Percentiles rank a stretch among this genome's conserved stretches.
Conservation (phyloP, 2,888 invertebrate species). For the Lycia hirtaria region DNA sequence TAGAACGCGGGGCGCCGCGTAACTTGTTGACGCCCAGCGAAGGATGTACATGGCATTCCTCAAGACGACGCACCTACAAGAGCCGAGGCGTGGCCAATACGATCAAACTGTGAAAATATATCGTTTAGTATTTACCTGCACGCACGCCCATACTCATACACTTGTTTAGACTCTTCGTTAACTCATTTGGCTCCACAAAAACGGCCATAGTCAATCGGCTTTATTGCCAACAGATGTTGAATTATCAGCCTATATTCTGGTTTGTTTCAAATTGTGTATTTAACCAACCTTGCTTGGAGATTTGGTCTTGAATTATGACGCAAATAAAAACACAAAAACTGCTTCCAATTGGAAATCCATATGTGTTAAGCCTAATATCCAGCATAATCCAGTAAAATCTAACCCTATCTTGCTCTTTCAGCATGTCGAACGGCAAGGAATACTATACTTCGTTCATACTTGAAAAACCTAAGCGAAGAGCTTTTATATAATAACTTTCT, state of each 20-base stretch:
- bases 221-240: constrained; percentile 41
- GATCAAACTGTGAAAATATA: constrained; percentile 78
- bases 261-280: constrained; percentile 20
- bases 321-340: too few species aligned
- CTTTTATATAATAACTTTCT: too few species aligned
- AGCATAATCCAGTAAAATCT: too few species aligned
- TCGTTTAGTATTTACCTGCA: constrained; percentile 46
- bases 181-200: constrained; percentile 38
- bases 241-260: constrained; percentile 37
- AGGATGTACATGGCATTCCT: constrained; percentile 41
- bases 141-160: constrained; percentile 40
- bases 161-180: constrained; percentile 40
- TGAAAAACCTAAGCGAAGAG: too few species aligned
- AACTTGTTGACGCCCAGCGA: constrained; percentile 27
- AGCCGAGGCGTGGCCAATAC: constrained; percentile 66
- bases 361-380: too few species aligned
- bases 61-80: constrained; percentile 39
- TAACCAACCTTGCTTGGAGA: too few species aligned
- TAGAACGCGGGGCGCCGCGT: not conserved
- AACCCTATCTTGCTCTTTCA: too few species aligned
- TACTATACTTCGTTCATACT: too few species aligned
- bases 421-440: too few species aligned
- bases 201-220: constrained; percentile 40
- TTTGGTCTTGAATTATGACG: too few species aligned
- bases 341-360: too few species aligned